Conservation (phyloP, 2,888 invertebrate genomes). For the Mechanitis messenoides region DNA sequence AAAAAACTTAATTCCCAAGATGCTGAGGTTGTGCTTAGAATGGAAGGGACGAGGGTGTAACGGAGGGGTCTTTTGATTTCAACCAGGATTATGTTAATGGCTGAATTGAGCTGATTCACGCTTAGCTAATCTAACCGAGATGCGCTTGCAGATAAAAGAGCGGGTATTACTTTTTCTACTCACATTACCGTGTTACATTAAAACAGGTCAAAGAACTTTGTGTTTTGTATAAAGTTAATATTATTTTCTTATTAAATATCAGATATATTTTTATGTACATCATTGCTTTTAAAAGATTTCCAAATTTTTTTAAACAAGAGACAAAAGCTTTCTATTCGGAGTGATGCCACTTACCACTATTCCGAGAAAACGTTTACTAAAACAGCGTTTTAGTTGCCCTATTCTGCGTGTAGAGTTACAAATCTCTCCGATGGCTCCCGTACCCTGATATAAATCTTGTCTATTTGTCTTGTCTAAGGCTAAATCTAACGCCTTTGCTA, state of each 20-base stretch:
- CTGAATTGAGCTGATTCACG: conserved; percentile 32
- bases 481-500: conserved; percentile 6
- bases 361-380: conserved; percentile 45
- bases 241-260: neutral
- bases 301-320: neutral
- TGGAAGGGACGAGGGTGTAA: conserved; percentile 17
- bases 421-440: conserved; percentile 35
- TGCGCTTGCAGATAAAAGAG: conserved; percentile 26
- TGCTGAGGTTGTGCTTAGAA: conserved; percentile 22
- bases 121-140: conserved; percentile 31
- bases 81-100: conserved; percentile 36
- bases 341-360: conserved; percentile 37
- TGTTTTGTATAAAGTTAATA: neutral
- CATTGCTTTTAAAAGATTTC: conserved; percentile 7
- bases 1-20: conserved; percentile 24
- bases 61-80: conserved; percentile 29
- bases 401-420: conserved; percentile 41
- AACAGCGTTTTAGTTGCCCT: conserved; percentile 42
- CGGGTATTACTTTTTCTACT: conserved; percentile 16
- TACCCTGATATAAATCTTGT: conserved; percentile 18
- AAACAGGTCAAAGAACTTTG: neutral
- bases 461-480: conserved; percentile 11
- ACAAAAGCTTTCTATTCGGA: conserved; percentile 30
- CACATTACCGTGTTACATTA: neutral
- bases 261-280: neutral